phyloP scores from a whole-genome alignment of 1,140 invertebrate genomes.

The Neodiprion pinetum region DNA sequence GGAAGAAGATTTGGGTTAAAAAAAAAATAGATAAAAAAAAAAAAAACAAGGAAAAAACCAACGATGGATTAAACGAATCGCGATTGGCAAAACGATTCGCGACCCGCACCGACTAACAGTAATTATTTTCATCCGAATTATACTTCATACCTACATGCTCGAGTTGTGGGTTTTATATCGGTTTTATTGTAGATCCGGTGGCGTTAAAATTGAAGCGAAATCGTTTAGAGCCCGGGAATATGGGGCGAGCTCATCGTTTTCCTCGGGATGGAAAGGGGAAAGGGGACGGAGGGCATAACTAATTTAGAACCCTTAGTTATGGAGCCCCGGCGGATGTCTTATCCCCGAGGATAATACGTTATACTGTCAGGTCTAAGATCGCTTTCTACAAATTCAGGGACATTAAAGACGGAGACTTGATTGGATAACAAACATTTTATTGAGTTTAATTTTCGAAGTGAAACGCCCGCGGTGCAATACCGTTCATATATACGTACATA shows the following conservation, averaged over 20 bases:
- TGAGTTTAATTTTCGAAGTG: conserved; percentile 58
- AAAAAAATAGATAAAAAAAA: not conserved
- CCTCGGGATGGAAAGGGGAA: not conserved
- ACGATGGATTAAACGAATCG: not conserved
- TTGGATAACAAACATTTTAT: conserved; percentile 64
- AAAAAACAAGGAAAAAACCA: not conserved
- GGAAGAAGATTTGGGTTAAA: not conserved
- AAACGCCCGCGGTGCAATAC: not conserved
- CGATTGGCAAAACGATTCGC: not conserved
- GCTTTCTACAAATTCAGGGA: conserved; percentile 35
- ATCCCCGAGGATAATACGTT: conserved; percentile 15
- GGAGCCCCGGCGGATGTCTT: conserved; percentile 7
- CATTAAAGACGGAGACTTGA: conserved; percentile 39
- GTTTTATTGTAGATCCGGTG: not conserved
- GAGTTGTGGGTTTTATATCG: too few species aligned
- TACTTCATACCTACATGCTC: too few species aligned
- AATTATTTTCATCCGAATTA: too few species aligned
- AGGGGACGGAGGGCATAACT: conserved; percentile 28
- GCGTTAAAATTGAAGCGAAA: not conserved
- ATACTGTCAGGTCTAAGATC: conserved; percentile 7
- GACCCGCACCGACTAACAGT: too few species aligned
- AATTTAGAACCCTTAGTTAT: conserved; percentile 21
- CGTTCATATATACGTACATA: too few species aligned
- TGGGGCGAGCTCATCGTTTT: conserved; percentile 18
- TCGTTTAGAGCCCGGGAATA: conserved; percentile 3